These are phyloP conservation scores for Parelbella ahira DNA, from an alignment of 2,888 invertebrate species.

Conservation along the genomic window DNA sequence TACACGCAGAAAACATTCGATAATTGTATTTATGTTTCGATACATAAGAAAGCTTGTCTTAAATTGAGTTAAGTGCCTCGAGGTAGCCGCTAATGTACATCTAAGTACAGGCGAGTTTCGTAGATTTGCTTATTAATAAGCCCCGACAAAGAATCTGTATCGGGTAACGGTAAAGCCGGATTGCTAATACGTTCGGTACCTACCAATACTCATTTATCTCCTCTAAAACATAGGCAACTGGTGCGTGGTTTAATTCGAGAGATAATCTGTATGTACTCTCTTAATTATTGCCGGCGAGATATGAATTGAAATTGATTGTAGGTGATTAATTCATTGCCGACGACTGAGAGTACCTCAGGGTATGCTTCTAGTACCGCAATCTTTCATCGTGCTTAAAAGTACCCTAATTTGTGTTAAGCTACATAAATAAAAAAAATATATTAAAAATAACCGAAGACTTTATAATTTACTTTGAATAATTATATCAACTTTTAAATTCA, in stretches of 20 bases:
- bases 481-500: too few species aligned
- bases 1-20: conserved; percentile 3
- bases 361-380: conserved; percentile 22
- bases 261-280: conserved; percentile 41
- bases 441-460: too few species aligned
- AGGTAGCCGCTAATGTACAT: conserved; percentile 35
- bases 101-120: conserved; percentile 56
- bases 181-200: conserved; percentile 50
- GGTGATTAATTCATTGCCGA: conserved; percentile 33
- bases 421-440: too few species aligned
- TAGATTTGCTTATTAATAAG: conserved; percentile 70
- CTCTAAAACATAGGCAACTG: conserved; percentile 43
- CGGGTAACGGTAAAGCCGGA: conserved; percentile 47
- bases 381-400: conserved; percentile 8
- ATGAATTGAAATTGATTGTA: conserved; percentile 38
- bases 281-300: conserved; percentile 38
- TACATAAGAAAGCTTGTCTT: conserved; percentile 12
- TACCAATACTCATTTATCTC: conserved; percentile 59
- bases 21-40: conserved; percentile 9
- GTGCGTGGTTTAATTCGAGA: conserved; percentile 45
- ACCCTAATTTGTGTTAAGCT: too few species aligned
- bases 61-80: conserved; percentile 26
- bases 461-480: too few species aligned
- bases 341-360: conserved; percentile 28
- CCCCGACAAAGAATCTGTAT: conserved; percentile 64